Evolutionary conservation across 2,797 vertebrate species (phyloP).

Genomic region (Oreochromis mossambicus): DNA sequence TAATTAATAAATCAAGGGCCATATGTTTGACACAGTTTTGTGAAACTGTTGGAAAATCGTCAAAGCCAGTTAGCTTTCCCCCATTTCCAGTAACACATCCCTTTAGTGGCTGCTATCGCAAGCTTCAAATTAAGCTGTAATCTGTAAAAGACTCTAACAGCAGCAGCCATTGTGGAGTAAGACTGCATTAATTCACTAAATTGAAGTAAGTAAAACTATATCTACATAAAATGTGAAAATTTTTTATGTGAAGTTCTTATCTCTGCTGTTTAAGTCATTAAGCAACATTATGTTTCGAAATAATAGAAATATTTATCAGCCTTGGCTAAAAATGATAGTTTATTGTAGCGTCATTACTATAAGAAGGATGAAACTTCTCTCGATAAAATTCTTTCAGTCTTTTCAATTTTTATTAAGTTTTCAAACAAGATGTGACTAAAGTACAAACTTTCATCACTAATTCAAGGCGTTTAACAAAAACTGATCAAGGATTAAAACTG

Average conservation of each 20-base stretch:
- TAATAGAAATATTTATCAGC: background rate
- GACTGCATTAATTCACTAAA: background rate
- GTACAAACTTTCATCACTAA: background rate
- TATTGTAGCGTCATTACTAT: background rate
- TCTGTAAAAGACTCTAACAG: background rate
- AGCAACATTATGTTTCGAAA: background rate
- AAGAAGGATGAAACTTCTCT: background rate
- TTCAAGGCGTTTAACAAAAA: background rate
- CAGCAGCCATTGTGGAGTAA: background rate
- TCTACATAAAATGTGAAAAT: background rate
- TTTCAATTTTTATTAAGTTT: background rate
- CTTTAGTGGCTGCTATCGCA: background rate
- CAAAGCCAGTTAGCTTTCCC: background rate
- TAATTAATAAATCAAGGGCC: background rate
- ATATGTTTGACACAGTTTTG: background rate
- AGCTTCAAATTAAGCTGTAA: background rate
- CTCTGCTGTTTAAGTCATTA: background rate
- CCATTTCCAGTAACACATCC: background rate
- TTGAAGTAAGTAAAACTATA: background rate
- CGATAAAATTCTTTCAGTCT: conserved; percentile 22
- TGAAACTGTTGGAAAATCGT: background rate
- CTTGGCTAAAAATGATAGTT: background rate
- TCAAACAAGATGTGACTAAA: background rate
- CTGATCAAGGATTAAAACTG: background rate
- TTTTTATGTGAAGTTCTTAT: background rate